Evolutionary conservation across 2,888 invertebrate species (phyloP), one percentile per base, ranked within the genome.

Genomic region (Cataglyphis albicans): DNA sequence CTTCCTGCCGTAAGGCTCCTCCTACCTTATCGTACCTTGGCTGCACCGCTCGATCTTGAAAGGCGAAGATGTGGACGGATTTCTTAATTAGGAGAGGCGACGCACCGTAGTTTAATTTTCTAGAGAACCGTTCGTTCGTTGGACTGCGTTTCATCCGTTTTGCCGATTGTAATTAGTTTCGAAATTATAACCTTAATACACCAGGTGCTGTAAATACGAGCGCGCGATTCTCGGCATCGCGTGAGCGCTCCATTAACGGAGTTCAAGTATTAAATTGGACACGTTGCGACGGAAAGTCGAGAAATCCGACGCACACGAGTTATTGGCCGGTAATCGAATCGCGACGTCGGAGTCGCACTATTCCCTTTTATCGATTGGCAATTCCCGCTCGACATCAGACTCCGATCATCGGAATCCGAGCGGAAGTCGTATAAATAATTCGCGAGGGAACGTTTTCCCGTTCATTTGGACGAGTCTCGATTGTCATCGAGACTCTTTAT

Each of bases 11-110:
- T 67, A 55, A 76, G 35, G 25, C 41, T 59, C 70, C 35, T 32
- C 70, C 35, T 32, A 41, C 78, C 83, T 86, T 81, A 83, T 89
- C 86, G 67, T 81, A 35, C 74, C 70, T 68, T 38, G 73, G 63
- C 75, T 80, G 52, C 68, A 12, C 68, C 59, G 84, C 81, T 59
- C 87, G 80, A 85, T 88, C 89, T 89, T 84, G 86, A 89, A 86
- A 86, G 86, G 86, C 88, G 84, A 87, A 85, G 85, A 89, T 86
- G 89, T 81, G 89, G 88, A 89, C 85, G 86, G 88, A 87, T 89
- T 89, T 89, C 89, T 89, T 89, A 89, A 89, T 89, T 89, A 86
- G 89, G 86, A 82, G 78, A 78, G 84, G 84, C 89, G 81, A 87
- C 87, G 75, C 78, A 74, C 68, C 73, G 83, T 80, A 78, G 82